Evolutionary conservation across 2,797 vertebrate species (phyloP).

Genomic region (Diglossa cyanea): DNA sequence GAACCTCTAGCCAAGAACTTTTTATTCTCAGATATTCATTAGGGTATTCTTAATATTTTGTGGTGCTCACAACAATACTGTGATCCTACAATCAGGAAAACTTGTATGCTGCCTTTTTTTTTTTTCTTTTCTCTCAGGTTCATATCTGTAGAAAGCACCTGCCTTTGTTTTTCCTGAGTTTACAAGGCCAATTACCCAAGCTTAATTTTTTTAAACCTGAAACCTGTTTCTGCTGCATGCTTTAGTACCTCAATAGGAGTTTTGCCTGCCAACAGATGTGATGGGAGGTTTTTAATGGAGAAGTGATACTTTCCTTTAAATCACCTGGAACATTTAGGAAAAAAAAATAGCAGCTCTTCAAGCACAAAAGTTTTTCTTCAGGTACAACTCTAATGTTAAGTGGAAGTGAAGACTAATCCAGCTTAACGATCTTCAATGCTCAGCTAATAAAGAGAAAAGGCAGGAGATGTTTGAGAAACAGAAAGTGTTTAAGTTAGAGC

Average conservation of each 20-base stretch:
- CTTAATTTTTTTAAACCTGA: neutral
- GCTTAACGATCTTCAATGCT: neutral
- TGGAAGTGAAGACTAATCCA: neutral
- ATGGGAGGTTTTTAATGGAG: neutral
- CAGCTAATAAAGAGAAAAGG: neutral
- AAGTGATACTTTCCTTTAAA: neutral
- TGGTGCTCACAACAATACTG: neutral
- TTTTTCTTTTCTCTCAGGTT: neutral
- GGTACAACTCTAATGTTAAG: neutral
- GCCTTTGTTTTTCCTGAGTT: neutral
- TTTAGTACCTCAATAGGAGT: fast-evolving
- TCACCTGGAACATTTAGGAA: neutral
- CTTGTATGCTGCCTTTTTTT: neutral
- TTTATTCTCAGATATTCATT: neutral
- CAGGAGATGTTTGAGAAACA: fast-evolving
- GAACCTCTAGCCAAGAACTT: fast-evolving
- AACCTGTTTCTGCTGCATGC: neutral
- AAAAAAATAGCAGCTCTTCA: neutral
- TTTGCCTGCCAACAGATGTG: neutral
- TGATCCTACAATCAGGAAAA: neutral
- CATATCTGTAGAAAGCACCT: neutral
- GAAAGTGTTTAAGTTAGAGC: fast-evolving
- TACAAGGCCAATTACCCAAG: neutral
- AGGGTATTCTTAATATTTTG: neutral
- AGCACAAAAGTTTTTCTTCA: neutral